These are phyloP conservation scores for Melanerpes formicivorus DNA, from an alignment of 2,113 vertebrate species.

Conservation along the genomic window DNA sequence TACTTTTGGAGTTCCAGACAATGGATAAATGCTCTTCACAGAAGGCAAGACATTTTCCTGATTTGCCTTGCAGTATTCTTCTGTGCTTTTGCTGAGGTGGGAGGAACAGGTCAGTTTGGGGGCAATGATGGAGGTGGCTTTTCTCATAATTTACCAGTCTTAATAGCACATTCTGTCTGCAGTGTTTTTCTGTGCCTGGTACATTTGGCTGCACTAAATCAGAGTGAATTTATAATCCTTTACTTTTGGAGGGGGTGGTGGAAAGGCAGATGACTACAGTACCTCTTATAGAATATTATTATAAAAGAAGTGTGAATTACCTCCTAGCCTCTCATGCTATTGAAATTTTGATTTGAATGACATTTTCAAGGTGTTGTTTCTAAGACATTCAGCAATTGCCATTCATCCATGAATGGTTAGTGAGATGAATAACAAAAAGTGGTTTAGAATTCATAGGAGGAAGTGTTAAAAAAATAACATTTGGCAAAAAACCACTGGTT, in stretches of 20 bases:
- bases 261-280: constrained; percentile 62
- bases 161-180: background rate
- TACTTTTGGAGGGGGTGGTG: constrained; percentile 40
- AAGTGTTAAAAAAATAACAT: constrained; percentile 63
- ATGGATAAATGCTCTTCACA: background rate
- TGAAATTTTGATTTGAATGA: constrained; percentile 55
- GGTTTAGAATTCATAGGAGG: constrained; percentile 56
- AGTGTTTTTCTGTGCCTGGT: constrained; percentile 40
- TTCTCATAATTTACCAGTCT: constrained; percentile 2
- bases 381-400: constrained; percentile 49
- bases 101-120: background rate
- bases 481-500: constrained; percentile 33
- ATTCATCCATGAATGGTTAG: constrained; percentile 36
- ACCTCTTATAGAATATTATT: constrained; percentile 66
- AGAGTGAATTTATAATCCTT: constrained; percentile 52
- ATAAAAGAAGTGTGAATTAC: constrained; percentile 69
- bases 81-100: background rate
- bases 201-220: constrained; percentile 31
- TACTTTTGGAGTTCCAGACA: background rate
- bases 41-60: background rate
- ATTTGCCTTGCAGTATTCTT: background rate
- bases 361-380: constrained; percentile 60
- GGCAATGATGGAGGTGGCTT: background rate
- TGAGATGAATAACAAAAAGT: constrained; percentile 67
- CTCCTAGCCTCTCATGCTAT: constrained; percentile 52